Evolutionary conservation across 2,113 vertebrate genomes (phyloP).

Genomic region (Coracopsis vasa): DNA sequence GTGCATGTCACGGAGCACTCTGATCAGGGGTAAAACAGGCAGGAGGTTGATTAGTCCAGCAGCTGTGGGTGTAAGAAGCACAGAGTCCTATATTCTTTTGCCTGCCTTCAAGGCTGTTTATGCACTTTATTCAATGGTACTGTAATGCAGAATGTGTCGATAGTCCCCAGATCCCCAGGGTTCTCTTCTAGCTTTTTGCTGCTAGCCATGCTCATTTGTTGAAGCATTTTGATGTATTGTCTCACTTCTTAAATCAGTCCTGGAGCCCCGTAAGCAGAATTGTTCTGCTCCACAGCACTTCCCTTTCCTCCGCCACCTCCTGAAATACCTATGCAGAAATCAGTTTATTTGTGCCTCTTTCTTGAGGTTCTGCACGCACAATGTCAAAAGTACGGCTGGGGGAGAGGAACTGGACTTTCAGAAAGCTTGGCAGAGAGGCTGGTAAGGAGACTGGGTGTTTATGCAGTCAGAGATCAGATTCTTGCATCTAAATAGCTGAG

Average conservation of each 20-base stretch:
- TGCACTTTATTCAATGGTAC: neutral
- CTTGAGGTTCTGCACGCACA: neutral
- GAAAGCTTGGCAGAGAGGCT: neutral
- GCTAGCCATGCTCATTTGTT: neutral
- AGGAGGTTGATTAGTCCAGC: neutral
- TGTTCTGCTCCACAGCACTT: neutral
- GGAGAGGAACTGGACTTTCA: neutral
- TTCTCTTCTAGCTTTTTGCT: neutral
- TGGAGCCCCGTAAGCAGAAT: neutral
- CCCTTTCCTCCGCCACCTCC: neutral
- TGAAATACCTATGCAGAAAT: neutral
- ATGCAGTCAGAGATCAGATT: neutral
- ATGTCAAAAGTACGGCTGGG: neutral
- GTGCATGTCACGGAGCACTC: neutral
- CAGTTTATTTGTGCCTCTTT: neutral
- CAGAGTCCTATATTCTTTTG: neutral
- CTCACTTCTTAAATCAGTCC: neutral
- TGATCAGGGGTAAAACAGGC: neutral
- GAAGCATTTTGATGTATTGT: neutral
- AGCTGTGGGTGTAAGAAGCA: neutral
- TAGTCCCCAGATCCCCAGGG: neutral
- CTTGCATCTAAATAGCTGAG: neutral
- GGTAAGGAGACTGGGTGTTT: neutral
- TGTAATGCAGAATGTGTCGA: neutral
- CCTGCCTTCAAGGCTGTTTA: neutral